Percentiles rank a stretch among this genome's conserved stretches.
Evolutionary conservation across 1,140 invertebrate species (phyloP).

Genomic region (Drosophila micromelanica): DNA sequence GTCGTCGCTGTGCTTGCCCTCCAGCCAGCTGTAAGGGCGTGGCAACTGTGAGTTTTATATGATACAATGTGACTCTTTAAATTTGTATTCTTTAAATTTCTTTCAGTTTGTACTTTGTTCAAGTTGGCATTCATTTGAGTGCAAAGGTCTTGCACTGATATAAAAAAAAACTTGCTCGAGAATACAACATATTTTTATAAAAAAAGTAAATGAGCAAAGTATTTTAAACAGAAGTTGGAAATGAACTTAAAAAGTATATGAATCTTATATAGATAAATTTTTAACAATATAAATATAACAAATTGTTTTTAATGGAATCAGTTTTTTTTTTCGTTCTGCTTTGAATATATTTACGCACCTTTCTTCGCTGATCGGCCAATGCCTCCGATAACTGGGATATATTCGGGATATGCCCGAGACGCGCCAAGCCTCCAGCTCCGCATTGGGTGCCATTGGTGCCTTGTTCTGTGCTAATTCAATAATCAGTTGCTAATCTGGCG

Average conservation of each 20-base stretch:
- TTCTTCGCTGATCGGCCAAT: slow-evolving; percentile 39
- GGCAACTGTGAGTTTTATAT: neutral
- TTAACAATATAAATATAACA: too few relatives aligned
- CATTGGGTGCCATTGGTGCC: slow-evolving; percentile 55
- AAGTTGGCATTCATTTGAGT: neutral
- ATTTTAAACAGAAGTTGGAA: too few relatives aligned
- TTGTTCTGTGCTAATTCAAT: neutral
- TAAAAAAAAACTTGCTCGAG: too few relatives aligned
- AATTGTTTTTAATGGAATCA: too few relatives aligned
- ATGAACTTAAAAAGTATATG: too few relatives aligned
- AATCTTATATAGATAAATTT: too few relatives aligned
- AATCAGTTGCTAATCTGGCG: neutral
- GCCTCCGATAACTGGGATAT: slow-evolving; percentile 62
- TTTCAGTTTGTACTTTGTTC: neutral
- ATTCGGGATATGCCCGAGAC: slow-evolving; percentile 62
- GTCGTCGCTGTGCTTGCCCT: slow-evolving; percentile 88
- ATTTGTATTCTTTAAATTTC: too few relatives aligned
- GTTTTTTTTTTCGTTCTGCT: too few relatives aligned
- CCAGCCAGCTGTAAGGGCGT: slow-evolving; percentile 85
- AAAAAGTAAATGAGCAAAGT: too few relatives aligned
- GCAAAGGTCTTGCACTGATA: too few relatives aligned
- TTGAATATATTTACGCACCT: slow-evolving; percentile 29
- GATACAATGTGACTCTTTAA: too few relatives aligned
- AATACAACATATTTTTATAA: too few relatives aligned
- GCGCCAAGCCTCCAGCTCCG: slow-evolving; percentile 52